Conservation (phyloP, 2,113 vertebrate genomes). For the Cyanoderma ruficeps region DNA sequence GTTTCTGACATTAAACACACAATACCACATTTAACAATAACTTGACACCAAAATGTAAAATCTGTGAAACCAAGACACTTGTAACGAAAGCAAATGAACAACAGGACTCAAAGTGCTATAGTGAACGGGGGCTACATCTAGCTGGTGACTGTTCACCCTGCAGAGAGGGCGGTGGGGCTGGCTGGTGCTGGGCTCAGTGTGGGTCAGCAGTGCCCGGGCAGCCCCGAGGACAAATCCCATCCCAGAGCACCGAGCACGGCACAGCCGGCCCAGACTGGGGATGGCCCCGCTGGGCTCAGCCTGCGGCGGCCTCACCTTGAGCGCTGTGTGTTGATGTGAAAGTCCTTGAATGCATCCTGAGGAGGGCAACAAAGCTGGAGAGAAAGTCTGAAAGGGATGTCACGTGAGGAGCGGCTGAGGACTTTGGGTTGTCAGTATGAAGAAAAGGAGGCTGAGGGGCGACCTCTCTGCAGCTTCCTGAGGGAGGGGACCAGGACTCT, state of each 20-base stretch:
- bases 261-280: fast-evolving
- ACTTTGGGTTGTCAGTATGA: background rate
- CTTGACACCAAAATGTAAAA: background rate
- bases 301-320: fast-evolving
- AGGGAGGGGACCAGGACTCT: background rate
- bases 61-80: background rate
- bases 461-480: background rate
- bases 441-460: background rate
- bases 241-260: fast-evolving
- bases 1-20: background rate
- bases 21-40: background rate
- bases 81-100: fast-evolving
- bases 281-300: background rate
- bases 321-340: background rate
- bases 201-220: background rate
- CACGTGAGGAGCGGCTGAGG: background rate
- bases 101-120: background rate
- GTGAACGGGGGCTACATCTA: background rate
- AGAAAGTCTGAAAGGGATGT: background rate
- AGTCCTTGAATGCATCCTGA: background rate
- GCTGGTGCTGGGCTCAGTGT: background rate
- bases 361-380: background rate
- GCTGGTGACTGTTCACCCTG: background rate
- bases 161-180: background rate
- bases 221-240: background rate